phyloP scores from a whole-genome alignment of 2,888 invertebrate genomes.

The Uloborus plumipes region DNA sequence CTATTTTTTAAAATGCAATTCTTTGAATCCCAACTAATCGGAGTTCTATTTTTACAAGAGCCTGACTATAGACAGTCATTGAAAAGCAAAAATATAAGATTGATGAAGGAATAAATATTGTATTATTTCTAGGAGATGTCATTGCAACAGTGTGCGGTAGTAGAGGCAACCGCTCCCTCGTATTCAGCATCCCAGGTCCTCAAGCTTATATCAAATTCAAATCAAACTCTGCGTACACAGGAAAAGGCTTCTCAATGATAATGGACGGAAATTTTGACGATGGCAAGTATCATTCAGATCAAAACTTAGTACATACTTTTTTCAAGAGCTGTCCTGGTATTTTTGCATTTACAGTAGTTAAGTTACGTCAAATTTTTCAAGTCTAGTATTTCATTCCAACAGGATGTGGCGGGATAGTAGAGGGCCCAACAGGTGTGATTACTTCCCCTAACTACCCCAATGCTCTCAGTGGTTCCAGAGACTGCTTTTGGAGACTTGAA shows the following conservation, averaged over 20 bases:
- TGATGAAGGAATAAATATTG: too few relatives aligned
- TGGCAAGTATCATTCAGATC: slow-evolving; percentile 3
- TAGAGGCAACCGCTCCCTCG: background rate
- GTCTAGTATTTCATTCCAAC: background rate
- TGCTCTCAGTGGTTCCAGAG: slow-evolving; percentile 72
- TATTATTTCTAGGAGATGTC: slow-evolving; percentile 22
- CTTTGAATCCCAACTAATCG: too few relatives aligned
- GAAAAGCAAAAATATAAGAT: too few relatives aligned
- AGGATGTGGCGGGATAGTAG: slow-evolving; percentile 79
- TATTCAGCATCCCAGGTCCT: slow-evolving; percentile 67
- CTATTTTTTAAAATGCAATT: too few relatives aligned
- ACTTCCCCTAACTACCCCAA: slow-evolving; percentile 81
- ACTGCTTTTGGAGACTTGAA: slow-evolving; percentile 77
- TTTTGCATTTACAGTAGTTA: background rate
- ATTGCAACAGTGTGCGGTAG: slow-evolving; percentile 49
- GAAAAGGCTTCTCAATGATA: slow-evolving; percentile 69
- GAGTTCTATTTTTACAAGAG: too few relatives aligned
- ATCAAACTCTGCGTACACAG: slow-evolving; percentile 68
- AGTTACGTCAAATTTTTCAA: background rate
- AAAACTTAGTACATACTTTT: too few relatives aligned
- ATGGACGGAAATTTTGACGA: slow-evolving; percentile 18
- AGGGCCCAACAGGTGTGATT: slow-evolving; percentile 78
- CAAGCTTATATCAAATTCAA: slow-evolving; percentile 69
- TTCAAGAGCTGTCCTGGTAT: too few relatives aligned
- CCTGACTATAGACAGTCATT: too few relatives aligned